Conservation (phyloP, 2,113 vertebrate genomes). For the Pseudopodoces humilis region DNA sequence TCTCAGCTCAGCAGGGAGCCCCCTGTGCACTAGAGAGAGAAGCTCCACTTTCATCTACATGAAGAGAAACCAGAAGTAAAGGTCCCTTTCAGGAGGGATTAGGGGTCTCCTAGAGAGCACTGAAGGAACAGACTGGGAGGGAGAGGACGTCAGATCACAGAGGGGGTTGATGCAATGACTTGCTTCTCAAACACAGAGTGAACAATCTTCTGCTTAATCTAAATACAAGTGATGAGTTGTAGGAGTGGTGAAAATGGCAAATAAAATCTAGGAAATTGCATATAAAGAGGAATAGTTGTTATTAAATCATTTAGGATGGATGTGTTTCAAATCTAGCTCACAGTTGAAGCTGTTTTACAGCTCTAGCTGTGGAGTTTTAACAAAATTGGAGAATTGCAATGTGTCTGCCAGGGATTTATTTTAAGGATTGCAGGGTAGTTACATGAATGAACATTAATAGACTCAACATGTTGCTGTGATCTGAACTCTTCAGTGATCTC, state of each 20-base stretch:
- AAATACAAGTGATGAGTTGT: slow-evolving; percentile 43
- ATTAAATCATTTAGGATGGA: slow-evolving; percentile 51
- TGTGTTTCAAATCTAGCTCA: slow-evolving; percentile 55
- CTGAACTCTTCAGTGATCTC: not conserved
- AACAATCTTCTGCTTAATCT: slow-evolving; percentile 15
- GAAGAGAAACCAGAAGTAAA: slow-evolving; percentile 43
- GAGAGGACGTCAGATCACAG: not conserved
- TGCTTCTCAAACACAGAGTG: not conserved
- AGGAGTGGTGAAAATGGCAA: slow-evolving; percentile 47
- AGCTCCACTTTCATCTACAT: slow-evolving; percentile 21
- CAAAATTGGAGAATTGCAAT: not conserved
- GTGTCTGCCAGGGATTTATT: slow-evolving; percentile 24
- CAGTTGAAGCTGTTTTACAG: slow-evolving; percentile 48
- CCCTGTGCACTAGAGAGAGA: not conserved
- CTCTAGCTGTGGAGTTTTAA: slow-evolving; percentile 29
- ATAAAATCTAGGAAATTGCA: slow-evolving; percentile 55
- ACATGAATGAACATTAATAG: slow-evolving; percentile 9
- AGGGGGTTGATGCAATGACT: not conserved
- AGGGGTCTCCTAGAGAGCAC: not conserved
- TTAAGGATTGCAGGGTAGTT: slow-evolving; percentile 3
- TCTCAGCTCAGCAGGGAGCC: not conserved
- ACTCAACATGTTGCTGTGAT: slow-evolving; percentile 1
- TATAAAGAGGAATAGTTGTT: slow-evolving; percentile 30
- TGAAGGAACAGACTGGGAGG: not conserved
- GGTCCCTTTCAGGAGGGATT: slow-evolving; percentile 12